Base-by-base conservation (phyloP, 1,140 invertebrate species). In the Drosophila tropicalis region DNA sequence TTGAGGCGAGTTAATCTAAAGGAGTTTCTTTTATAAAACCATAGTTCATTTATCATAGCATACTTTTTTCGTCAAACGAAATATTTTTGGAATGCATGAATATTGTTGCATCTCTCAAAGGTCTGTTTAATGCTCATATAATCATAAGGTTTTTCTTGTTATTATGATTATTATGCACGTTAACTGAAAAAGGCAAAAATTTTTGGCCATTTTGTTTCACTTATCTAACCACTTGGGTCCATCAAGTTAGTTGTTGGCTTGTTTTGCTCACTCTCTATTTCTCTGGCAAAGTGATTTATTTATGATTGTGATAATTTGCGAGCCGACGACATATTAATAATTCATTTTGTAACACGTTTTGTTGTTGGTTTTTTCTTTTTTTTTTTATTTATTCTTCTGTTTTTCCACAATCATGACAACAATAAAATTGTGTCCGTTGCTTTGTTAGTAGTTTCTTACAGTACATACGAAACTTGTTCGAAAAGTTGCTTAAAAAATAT, bases 191-290 rank as follows among this genome's bases (percentile, higher is more conserved):
- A 57, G 34, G 15, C 19, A 12, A 29, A 62, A 76, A 70, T 60
- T 76, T 76, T 73, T 64, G 47, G 54, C 73, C 66, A 76, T 58
- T 56, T 39, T 55, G 72, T 68, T 58, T 75, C 71, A 75, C 72
- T 68, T 68, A 62, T 29, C 44, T 15, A 70, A 62, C 41, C 56
- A 71, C 68, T 65, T 71, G 32, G 61, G 71, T 60, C 41, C 68
- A 72, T 61, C 64, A 41, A 32, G 22, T 62, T 29, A 40, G 61
- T 32, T 19, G 15, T 47, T 62, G 19, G 40, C 25, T 62, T 47
- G 15, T 41, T 29, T 6, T 5, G 7, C 25, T 40, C 7, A 1
- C 15, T 15, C 5, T 19, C 56, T 13, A 12, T 39, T 3, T 12
- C 12, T 39, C 12, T 13, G 36, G 15, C n/a, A 36, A 39, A 58